Evolutionary conservation across 2,888 invertebrate genomes (phyloP).

Genomic region (Cybosia mesomella): DNA sequence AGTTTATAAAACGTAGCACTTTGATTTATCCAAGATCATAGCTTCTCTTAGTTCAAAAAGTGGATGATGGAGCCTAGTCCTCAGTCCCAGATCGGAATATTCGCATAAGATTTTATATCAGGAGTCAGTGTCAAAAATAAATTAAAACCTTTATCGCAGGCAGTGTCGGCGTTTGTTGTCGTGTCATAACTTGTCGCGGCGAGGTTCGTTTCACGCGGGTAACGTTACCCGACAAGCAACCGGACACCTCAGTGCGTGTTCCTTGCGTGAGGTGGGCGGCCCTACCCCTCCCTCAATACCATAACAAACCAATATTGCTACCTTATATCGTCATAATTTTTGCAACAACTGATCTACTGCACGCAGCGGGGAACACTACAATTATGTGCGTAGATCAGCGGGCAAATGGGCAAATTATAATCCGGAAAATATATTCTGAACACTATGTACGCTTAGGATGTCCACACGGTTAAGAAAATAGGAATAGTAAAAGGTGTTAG

Average conservation of each 20-base stretch:
- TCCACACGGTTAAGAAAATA: neutral
- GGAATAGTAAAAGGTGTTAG: too few species aligned
- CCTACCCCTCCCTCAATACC: constrained; percentile 45
- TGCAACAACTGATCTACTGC: constrained; percentile 36
- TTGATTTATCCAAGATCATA: neutral
- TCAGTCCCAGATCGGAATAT: constrained; percentile 19
- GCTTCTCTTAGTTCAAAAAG: neutral
- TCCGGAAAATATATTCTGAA: too few species aligned
- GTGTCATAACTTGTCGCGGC: constrained; percentile 79
- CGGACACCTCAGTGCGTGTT: constrained; percentile 76
- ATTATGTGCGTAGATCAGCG: constrained; percentile 46
- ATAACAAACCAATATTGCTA: constrained; percentile 54
- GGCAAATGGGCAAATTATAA: constrained; percentile 34
- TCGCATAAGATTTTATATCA: constrained; percentile 37
- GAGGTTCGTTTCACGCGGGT: constrained; percentile 72
- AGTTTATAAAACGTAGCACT: too few species aligned
- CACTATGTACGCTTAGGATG: neutral
- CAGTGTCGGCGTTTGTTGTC: constrained; percentile 76
- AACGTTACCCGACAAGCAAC: constrained; percentile 74
- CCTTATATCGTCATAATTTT: constrained; percentile 42
- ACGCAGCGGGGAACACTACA: constrained; percentile 42
- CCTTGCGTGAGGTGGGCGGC: constrained; percentile 66
- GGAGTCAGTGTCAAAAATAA: constrained; percentile 65
- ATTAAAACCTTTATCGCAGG: constrained; percentile 62
- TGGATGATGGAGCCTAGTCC: neutral